Evolutionary conservation across 2,888 invertebrate genomes (phyloP).

Genomic region (Argyresthia goedartella): DNA sequence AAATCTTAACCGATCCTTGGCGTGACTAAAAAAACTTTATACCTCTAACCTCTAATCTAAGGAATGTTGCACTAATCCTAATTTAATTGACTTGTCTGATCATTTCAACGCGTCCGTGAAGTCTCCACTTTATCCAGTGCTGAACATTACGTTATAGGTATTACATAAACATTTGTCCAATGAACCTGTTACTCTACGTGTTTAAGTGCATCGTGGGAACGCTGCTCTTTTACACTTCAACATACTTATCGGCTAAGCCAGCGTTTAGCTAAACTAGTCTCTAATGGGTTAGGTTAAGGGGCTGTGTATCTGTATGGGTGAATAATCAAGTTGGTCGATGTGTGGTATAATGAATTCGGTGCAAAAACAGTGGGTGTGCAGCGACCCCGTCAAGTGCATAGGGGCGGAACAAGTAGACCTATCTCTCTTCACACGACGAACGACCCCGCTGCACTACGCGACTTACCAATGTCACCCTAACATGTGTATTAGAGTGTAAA

Average conservation of each 20-base stretch:
- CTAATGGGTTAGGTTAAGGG: neutral
- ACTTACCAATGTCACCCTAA: no score
- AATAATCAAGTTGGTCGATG: conserved; percentile 37
- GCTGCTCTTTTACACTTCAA: conserved; percentile 6
- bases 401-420: conserved; percentile 64
- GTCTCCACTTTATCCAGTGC: no score
- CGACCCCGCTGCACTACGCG: conserved; percentile 6
- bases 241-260: neutral
- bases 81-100: no score
- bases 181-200: conserved; percentile 33
- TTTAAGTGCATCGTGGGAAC: conserved; percentile 50
- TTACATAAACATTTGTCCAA: conserved; percentile 25
- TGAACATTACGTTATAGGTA: no score
- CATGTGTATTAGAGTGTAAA: no score
- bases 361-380: conserved; percentile 49
- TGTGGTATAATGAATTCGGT: conserved; percentile 39
- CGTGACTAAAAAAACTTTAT: no score
- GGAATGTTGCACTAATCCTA: no score
- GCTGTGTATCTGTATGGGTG: neutral
- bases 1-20: no score
- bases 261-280: neutral
- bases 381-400: conserved; percentile 63
- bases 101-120: no score
- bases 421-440: conserved; percentile 12
- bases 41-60: no score